Evolutionary conservation across 1,140 invertebrate species (phyloP), one percentile per base, ranked within the genome.

Genomic region (Leptoteleia sp.): DNA sequence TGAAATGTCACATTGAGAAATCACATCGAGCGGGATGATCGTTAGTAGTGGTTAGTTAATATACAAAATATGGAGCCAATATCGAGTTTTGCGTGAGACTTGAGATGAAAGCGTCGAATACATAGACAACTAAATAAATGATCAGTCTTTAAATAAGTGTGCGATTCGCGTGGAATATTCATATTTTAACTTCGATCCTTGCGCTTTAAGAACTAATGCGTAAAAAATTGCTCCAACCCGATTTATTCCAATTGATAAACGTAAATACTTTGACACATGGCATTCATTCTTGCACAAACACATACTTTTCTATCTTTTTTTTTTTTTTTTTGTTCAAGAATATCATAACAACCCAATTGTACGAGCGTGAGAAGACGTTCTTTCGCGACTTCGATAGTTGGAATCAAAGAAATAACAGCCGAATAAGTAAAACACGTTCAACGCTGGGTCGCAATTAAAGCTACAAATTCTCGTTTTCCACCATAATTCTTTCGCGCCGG

Each of bases 71-170:
- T 29, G 22, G 8, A 17, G 47, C 50, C 54, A 57, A 61, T 27
- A 17, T 22, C 35, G 33, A 13, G 54, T 27, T 77, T 65, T 77
- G 75, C 75, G 67, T 37, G 38, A 45, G 22, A 48, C 19, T 38
- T 42, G 47, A 70, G 38, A 43, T 29, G 40, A 61, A 67, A 67
- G 54, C 54, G 12, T 38, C 13, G 12, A n/a, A n/a, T n/a, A n/a
- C n/a, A n/a, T n/a, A n/a, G 37, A 68, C n/a, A 55, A 48, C 11
- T 22, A 67, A 27, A 68, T 12, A 61, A 61, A 65, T 37, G 16
- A 75, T 79, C 76, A 79, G 76, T 79, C 76, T 79, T 79, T 79
- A 35, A 68, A 70, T 47, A 47, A 79, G 59, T 75, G 64, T 65
- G 70, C 70, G 65, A 70, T 68, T 78, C 43, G 25, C 40, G 9